phyloP scores from a whole-genome alignment of 1,140 invertebrate species.

The Pemphigus obesinymphae region DNA sequence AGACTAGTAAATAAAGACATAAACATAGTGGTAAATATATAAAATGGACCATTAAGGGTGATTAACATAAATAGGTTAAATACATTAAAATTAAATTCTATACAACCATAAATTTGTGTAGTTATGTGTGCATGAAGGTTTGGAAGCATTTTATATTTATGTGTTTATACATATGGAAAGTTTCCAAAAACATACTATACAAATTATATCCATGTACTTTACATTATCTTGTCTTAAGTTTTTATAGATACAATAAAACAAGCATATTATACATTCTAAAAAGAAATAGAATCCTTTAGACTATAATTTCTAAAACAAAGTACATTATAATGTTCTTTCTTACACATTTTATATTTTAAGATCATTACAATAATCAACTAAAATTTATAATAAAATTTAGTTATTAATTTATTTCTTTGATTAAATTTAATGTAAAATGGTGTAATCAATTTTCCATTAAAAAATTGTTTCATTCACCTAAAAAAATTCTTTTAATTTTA shows the following conservation, averaged over 20 bases:
- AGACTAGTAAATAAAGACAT: slow-evolving; percentile 20
- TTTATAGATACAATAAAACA: neutral
- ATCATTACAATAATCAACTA: neutral
- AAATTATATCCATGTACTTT: neutral
- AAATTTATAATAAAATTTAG: neutral
- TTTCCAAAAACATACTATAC: neutral
- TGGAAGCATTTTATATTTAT: neutral
- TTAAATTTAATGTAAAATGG: neutral
- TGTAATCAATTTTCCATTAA: neutral
- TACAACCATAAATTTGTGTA: neutral
- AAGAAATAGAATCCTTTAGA: neutral
- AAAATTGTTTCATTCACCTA: neutral
- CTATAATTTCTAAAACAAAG: neutral
- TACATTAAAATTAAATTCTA: neutral
- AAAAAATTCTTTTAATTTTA: neutral
- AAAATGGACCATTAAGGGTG: neutral
- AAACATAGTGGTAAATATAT: slow-evolving; percentile 23
- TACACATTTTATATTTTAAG: neutral
- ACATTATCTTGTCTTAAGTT: neutral
- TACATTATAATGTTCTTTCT: neutral
- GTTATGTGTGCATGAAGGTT: neutral
- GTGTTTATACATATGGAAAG: neutral
- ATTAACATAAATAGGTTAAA: neutral
- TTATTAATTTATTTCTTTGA: neutral
- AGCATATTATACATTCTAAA: neutral